Evolutionary conservation across 2,113 vertebrate genomes (phyloP).

Genomic region (Oryzias woworae): DNA sequence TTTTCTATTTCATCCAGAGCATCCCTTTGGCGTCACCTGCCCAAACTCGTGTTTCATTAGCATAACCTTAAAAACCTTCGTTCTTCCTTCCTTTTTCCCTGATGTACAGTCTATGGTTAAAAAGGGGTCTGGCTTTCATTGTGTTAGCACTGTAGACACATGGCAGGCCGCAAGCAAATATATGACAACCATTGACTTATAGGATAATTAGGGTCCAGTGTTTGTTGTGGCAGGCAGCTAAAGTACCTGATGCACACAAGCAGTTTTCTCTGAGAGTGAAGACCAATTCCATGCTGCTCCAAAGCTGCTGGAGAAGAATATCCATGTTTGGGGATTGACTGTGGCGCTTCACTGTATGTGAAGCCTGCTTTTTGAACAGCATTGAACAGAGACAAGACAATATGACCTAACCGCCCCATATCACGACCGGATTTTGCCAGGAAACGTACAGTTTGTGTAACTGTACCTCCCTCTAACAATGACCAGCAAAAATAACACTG

Average conservation of each 20-base stretch:
- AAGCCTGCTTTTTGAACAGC: conserved; percentile 9
- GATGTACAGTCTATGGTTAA: conserved; percentile 32
- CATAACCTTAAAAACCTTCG: conserved; percentile 29
- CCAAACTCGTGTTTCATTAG: conserved; percentile 41
- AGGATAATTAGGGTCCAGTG: conserved; percentile 69
- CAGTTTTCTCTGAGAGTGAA: conserved; percentile 27
- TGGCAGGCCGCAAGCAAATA: conserved; percentile 57
- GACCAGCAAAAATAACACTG: conserved; percentile 55
- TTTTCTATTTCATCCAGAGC: conserved; percentile 29
- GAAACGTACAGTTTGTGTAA: conserved; percentile 27
- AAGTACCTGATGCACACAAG: conserved; percentile 54
- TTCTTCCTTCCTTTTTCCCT: conserved; percentile 23
- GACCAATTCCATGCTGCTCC: conserved; percentile 33
- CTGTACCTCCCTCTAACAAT: conserved; percentile 29
- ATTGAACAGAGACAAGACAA: conserved; percentile 7
- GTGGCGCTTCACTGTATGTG: conserved; percentile 10
- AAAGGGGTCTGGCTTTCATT: conserved; percentile 63
- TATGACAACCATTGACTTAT: conserved; percentile 72
- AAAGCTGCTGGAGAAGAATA: conserved; percentile 22
- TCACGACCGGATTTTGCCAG: conserved; percentile 27
- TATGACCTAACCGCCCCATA: conserved; percentile 37
- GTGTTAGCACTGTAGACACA: conserved; percentile 55
- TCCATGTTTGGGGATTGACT: conserved; percentile 23
- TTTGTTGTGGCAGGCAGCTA: conserved; percentile 71
- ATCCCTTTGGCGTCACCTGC: conserved; percentile 41